Evolutionary conservation across 2,113 vertebrate species (phyloP).

Genomic region (Lepus timidus): DNA sequence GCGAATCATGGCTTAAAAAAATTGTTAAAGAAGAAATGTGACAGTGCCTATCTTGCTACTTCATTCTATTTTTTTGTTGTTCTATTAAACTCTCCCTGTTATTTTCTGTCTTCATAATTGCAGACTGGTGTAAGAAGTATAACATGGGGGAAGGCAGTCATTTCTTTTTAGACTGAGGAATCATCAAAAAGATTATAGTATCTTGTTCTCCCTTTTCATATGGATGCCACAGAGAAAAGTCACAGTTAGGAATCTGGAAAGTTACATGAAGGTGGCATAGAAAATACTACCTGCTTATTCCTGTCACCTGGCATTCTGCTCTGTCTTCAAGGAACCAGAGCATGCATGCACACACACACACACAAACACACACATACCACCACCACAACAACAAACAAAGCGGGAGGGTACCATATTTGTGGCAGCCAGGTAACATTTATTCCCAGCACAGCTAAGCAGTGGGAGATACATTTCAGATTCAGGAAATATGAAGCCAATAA

Average conservation of each 20-base stretch:
- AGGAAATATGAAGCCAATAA: not conserved
- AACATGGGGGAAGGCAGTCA: not conserved
- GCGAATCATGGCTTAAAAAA: not conserved
- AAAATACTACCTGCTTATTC: not conserved
- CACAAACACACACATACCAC: not conserved
- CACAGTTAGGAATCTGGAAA: not conserved
- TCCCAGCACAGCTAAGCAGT: not conserved
- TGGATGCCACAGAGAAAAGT: not conserved
- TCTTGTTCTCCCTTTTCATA: not conserved
- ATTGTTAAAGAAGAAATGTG: not conserved
- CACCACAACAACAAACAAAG: not conserved
- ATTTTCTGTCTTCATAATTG: not conserved
- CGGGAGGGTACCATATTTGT: not conserved
- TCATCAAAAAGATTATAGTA: not conserved
- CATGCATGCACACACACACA: not conserved
- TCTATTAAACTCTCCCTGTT: not conserved
- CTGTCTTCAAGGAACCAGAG: not conserved
- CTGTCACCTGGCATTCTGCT: not conserved
- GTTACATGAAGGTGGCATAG: not conserved
- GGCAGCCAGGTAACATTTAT: not conserved
- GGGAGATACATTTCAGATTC: not conserved
- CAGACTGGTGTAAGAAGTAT: not conserved
- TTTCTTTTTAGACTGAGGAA: not conserved
- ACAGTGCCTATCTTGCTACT: not conserved
- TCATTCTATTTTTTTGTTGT: slow-evolving; percentile 11